phyloP scores from a whole-genome alignment of 2,888 invertebrate species.

The Augiades crinisus region DNA sequence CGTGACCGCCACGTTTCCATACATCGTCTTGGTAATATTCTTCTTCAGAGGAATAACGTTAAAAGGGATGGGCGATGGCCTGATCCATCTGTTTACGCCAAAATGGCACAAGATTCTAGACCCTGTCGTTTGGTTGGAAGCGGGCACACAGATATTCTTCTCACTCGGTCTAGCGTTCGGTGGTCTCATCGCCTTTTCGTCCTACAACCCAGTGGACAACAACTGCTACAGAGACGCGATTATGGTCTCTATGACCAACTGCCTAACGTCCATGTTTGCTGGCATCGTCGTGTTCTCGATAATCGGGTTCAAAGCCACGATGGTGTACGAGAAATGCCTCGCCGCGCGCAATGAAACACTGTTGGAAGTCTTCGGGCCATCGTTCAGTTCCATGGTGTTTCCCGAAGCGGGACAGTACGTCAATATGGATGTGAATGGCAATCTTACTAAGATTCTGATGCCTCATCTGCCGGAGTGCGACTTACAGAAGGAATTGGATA shows the following conservation, averaged over 20 bases:
- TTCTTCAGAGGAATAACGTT: constrained; percentile 96
- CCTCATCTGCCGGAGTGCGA: constrained; percentile 88
- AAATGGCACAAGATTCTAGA: constrained; percentile 95
- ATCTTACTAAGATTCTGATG: constrained; percentile 82
- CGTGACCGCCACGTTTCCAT: constrained; percentile 98
- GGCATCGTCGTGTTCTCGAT: constrained; percentile 98
- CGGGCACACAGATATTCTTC: constrained; percentile 98
- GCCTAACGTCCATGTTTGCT: constrained; percentile 97
- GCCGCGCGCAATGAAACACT: constrained; percentile 83
- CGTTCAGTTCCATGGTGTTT: constrained; percentile 65
- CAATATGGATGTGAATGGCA: constrained; percentile 75
- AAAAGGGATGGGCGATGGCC: constrained; percentile 92
- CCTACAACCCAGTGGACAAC: constrained; percentile 98
- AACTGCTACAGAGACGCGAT: constrained; percentile 97
- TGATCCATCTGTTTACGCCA: constrained; percentile 94
- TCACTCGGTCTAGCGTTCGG: constrained; percentile 97
- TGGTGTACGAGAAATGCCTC: constrained; percentile 90
- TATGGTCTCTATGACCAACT: constrained; percentile 95
- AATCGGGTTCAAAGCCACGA: constrained; percentile 95
- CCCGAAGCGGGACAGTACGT: constrained; percentile 81
- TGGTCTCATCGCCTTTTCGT: constrained; percentile 97
- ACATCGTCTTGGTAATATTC: constrained; percentile 96
- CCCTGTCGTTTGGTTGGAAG: constrained; percentile 98
- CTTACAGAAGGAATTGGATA: constrained; percentile 92
- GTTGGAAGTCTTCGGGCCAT: constrained; percentile 78